Evolutionary conservation across 2,113 vertebrate species (phyloP).

Genomic region (Crotophaga sulcirostris): DNA sequence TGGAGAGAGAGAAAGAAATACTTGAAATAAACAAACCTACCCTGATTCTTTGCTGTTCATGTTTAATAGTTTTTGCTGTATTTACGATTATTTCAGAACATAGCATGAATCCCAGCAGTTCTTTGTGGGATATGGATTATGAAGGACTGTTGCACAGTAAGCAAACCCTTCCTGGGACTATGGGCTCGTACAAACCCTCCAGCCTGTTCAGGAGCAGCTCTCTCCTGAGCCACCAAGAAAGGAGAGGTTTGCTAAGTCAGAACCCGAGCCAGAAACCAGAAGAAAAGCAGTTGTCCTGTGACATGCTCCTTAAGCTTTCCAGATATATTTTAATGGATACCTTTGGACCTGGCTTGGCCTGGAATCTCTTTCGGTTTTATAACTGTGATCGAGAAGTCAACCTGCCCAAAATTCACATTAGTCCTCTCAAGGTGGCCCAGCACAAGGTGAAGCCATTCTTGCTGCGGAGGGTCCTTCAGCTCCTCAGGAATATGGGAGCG

Average conservation of each 20-base stretch:
- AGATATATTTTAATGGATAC: constrained; percentile 11
- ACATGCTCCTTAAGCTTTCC: constrained; percentile 31
- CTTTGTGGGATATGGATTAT: background rate
- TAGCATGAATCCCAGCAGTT: background rate
- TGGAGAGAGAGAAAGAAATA: too few relatives aligned
- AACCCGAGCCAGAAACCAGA: background rate
- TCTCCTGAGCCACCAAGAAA: background rate
- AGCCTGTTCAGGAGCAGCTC: background rate
- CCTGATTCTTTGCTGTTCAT: background rate
- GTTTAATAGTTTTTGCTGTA: background rate
- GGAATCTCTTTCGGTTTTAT: constrained; percentile 28
- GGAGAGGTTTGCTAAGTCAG: background rate
- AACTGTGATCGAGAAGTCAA: constrained; percentile 21
- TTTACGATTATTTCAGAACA: constrained; percentile 45
- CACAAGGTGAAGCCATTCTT: background rate
- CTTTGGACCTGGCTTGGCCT: constrained; percentile 25
- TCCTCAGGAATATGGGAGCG: background rate
- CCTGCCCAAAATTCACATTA: background rate
- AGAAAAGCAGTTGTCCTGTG: constrained; percentile 10
- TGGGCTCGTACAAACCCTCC: background rate
- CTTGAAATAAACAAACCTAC: background rate
- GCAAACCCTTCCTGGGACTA: background rate
- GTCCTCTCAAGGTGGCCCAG: background rate
- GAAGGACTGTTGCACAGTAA: background rate
- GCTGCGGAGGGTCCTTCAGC: background rate